Evolutionary conservation across 2,113 vertebrate species (phyloP).

Genomic region (Siniperca chuatsi): DNA sequence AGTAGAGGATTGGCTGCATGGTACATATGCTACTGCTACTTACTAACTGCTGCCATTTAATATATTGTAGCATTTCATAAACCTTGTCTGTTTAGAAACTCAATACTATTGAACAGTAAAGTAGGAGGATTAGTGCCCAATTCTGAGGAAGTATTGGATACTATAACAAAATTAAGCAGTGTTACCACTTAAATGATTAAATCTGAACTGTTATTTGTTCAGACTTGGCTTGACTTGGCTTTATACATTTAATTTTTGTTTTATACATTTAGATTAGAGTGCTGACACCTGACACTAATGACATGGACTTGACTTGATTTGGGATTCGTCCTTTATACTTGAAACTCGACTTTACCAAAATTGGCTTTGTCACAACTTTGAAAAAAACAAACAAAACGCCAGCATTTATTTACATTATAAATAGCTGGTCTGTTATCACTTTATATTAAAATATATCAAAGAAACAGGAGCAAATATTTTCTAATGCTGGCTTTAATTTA

Average conservation of each 20-base stretch:
- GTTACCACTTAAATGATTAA: background rate
- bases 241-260: background rate
- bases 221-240: background rate
- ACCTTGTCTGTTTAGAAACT: background rate
- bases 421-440: background rate
- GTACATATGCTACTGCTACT: background rate
- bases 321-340: background rate
- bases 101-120: background rate
- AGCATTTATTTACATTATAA: background rate
- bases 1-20: background rate
- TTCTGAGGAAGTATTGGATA: background rate
- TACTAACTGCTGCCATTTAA: background rate
- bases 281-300: background rate
- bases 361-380: background rate
- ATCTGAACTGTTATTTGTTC: background rate
- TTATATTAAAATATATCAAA: background rate
- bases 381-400: background rate
- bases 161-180: background rate
- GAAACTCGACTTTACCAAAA: background rate
- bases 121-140: background rate
- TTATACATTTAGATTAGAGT: background rate
- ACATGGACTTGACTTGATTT: background rate
- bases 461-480: background rate
- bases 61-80: background rate
- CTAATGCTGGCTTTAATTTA: background rate